phyloP scores from a whole-genome alignment of 2,888 invertebrate genomes.

The Apotomis betuletana region DNA sequence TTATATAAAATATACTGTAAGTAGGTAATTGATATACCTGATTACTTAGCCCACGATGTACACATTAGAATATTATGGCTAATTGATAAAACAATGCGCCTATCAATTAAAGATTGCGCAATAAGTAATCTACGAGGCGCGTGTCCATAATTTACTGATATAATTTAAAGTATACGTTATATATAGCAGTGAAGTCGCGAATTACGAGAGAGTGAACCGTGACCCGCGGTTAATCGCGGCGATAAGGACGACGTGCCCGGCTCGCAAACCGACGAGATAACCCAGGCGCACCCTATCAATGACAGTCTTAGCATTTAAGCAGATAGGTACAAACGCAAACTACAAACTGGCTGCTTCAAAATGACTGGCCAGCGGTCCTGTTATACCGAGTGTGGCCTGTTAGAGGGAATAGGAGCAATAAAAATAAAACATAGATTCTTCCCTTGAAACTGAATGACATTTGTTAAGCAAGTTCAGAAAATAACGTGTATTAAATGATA shows the following conservation, averaged over 20 bases:
- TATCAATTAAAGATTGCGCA: constrained; percentile 14
- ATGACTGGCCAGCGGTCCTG: no score
- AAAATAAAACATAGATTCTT: no score
- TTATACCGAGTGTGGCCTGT: no score
- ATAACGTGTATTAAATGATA: no score
- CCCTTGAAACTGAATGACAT: no score
- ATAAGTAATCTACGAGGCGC: constrained; percentile 6
- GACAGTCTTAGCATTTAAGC: background rate
- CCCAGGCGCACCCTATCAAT: constrained; percentile 14
- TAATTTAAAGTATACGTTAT: constrained; percentile 2
- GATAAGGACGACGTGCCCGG: constrained; percentile 19
- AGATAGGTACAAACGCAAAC: no score
- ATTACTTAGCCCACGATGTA: no score
- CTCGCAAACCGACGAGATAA: background rate
- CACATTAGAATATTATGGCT: background rate
- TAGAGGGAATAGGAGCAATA: no score
- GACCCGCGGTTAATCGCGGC: constrained; percentile 26
- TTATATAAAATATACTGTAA: no score
- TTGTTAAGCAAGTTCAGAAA: no score
- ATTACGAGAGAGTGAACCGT: constrained; percentile 18
- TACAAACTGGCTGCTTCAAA: no score
- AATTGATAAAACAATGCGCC: background rate
- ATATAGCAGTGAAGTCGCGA: background rate
- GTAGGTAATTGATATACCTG: no score
- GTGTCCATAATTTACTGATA: constrained; percentile 21